A percentile compares a stretch with the other conserved stretches of the same genome.
phyloP scores from a whole-genome alignment of 1,140 invertebrate genomes.

The Bombus waltoni region DNA sequence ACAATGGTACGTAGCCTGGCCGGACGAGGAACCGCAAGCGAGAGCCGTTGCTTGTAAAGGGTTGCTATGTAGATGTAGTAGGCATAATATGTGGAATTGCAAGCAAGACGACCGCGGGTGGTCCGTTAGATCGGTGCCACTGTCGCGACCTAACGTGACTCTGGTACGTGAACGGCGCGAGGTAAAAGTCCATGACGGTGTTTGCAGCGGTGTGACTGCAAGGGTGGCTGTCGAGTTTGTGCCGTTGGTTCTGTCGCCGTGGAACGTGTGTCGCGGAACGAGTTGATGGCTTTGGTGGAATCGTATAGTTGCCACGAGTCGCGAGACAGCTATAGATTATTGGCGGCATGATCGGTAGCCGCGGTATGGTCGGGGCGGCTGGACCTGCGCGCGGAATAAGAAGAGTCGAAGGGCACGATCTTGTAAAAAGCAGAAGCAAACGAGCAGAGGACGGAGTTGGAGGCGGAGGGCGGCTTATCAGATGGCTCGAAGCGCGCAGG shows the following conservation, averaged over 20 bases:
- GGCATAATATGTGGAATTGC: conserved; percentile 10
- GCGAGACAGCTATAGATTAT: not conserved
- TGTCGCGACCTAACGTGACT: conserved; percentile 31
- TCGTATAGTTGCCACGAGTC: not conserved
- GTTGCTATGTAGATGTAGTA: not conserved
- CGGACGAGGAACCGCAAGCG: conserved; percentile 32
- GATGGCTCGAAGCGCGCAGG: conserved; percentile 14
- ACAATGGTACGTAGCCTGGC: conserved; percentile 23
- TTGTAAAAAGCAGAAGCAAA: conserved; percentile 1
- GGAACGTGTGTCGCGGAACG: not conserved
- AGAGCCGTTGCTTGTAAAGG: not conserved
- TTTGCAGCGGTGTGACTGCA: not conserved
- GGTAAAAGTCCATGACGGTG: not conserved
- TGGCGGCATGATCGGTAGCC: not conserved
- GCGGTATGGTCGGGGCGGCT: not conserved
- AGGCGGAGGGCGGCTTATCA: conserved; percentile 15
- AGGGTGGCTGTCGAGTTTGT: not conserved
- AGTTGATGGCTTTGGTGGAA: not conserved
- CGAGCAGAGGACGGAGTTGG: not conserved
- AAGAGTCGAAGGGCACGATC: not conserved
- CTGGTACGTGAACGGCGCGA: not conserved
- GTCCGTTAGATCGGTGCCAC: conserved; percentile 32
- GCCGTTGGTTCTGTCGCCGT: not conserved
- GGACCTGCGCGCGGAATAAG: not conserved
- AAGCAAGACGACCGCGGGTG: conserved; percentile 17